These are phyloP conservation scores for Mastomys natalensis DNA, from an alignment of 2,113 vertebrate genomes.

Conservation along the genomic window DNA sequence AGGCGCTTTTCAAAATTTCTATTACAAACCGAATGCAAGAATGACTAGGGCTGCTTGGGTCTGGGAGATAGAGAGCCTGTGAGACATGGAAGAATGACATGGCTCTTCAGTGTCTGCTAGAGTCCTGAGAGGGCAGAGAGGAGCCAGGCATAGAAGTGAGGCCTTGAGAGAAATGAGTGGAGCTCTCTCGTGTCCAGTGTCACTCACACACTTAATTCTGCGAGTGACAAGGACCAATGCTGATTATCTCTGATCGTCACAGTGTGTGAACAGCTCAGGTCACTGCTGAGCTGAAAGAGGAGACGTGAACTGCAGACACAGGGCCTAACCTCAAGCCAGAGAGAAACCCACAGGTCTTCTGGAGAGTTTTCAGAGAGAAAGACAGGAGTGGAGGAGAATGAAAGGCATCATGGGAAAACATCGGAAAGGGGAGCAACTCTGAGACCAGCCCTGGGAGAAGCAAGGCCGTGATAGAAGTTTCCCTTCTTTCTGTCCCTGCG, in stretches of 20 bases:
- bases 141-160: not conserved
- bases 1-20: constrained; percentile 7
- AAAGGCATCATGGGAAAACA: not conserved
- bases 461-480: not conserved
- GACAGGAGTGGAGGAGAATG: not conserved
- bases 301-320: not conserved
- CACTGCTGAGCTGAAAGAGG: not conserved
- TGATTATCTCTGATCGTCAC: not conserved
- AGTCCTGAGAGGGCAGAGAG: not conserved
- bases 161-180: not conserved
- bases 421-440: not conserved
- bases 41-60: not conserved
- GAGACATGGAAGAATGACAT: not conserved
- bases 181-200: not conserved
- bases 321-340: not conserved
- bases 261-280: not conserved
- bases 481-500: not conserved
- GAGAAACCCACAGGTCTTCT: not conserved
- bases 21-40: not conserved
- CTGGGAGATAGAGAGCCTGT: not conserved
- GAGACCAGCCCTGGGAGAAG: not conserved
- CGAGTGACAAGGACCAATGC: not conserved
- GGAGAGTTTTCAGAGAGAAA: not conserved
- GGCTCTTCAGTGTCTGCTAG: not conserved
- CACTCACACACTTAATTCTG: not conserved